Conservation (phyloP, 1,140 invertebrate species). For the Periplaneta americana region DNA sequence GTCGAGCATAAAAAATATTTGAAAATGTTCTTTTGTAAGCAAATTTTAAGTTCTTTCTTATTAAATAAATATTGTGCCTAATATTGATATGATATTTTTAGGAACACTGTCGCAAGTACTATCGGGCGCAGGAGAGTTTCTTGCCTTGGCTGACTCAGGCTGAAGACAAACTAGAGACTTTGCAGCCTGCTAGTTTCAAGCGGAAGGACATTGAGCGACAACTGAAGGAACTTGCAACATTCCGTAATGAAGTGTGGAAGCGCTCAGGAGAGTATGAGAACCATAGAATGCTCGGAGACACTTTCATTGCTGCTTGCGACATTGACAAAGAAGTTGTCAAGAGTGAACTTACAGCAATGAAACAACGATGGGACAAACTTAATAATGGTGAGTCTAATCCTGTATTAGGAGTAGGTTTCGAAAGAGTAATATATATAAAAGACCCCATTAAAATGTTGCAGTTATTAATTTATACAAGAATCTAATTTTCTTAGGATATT, state of each 20-base stretch:
- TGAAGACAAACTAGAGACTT: conserved; percentile 75
- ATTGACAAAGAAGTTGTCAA: conserved; percentile 86
- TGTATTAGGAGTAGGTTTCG: too few species aligned
- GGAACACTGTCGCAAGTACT: conserved; percentile 89
- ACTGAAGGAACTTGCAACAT: conserved; percentile 80
- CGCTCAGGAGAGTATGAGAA: conserved; percentile 87
- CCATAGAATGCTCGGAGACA: conserved; percentile 76
- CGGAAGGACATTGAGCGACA: conserved; percentile 84
- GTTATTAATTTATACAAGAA: too few species aligned
- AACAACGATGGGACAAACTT: conserved; percentile 83
- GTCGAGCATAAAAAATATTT: too few species aligned
- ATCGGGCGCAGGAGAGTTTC: conserved; percentile 76
- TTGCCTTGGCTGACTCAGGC: conserved; percentile 81
- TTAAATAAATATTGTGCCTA: not conserved
- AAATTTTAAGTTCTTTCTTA: not conserved
- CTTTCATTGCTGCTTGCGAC: conserved; percentile 79
- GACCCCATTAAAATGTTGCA: too few species aligned
- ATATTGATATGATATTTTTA: conserved; percentile 17
- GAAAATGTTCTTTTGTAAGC: too few species aligned
- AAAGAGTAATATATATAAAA: too few species aligned
- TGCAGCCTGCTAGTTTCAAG: conserved; percentile 76
- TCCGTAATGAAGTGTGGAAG: conserved; percentile 78
- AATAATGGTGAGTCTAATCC: conserved; percentile 62
- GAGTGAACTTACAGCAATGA: conserved; percentile 71
- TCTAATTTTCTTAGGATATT: too few species aligned